These are phyloP conservation scores for Cotesia congregata DNA, from an alignment of 2,888 invertebrate species.

Conservation along the genomic window DNA sequence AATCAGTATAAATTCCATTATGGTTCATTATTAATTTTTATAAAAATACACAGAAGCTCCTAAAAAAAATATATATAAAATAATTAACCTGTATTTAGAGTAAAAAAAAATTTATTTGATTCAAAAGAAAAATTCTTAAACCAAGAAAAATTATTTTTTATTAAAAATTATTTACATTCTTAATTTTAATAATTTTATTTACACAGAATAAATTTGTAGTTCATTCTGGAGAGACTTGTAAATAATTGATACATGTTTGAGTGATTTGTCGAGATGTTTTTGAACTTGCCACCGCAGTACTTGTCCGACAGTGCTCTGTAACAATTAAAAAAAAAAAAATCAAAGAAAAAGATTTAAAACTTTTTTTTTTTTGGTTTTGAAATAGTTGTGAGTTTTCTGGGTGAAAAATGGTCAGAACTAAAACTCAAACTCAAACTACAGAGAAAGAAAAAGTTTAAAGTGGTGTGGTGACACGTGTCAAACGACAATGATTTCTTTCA, in stretches of 20 bases:
- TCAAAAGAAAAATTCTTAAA: too few species aligned
- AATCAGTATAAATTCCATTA: too few species aligned
- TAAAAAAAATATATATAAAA: too few species aligned
- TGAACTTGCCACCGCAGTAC: slow-evolving; percentile 45
- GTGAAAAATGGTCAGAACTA: not conserved
- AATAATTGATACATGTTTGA: slow-evolving; percentile 46
- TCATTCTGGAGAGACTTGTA: slow-evolving; percentile 44
- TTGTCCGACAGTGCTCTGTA: slow-evolving; percentile 45
- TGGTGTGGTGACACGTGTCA: slow-evolving; percentile 51
- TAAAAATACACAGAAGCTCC: too few species aligned
- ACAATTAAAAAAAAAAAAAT: not conserved
- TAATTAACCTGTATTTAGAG: too few species aligned
- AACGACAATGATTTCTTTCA: slow-evolving; percentile 52
- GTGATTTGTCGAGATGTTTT: slow-evolving; percentile 49
- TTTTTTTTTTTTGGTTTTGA: slow-evolving; percentile 29
- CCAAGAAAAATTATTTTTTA: too few species aligned
- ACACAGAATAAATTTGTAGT: slow-evolving; percentile 9
- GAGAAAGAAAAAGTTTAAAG: slow-evolving; percentile 15
- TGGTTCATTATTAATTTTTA: too few species aligned
- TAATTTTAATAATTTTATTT: not conserved
- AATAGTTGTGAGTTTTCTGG: not conserved
- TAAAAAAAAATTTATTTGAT: too few species aligned
- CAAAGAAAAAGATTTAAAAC: not conserved
- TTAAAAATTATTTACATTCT: too few species aligned
- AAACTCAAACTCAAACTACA: too few species aligned